Evolutionary conservation across 2,888 invertebrate genomes (phyloP), one percentile per base, ranked within the genome.

Genomic region (Clivina fossor): DNA sequence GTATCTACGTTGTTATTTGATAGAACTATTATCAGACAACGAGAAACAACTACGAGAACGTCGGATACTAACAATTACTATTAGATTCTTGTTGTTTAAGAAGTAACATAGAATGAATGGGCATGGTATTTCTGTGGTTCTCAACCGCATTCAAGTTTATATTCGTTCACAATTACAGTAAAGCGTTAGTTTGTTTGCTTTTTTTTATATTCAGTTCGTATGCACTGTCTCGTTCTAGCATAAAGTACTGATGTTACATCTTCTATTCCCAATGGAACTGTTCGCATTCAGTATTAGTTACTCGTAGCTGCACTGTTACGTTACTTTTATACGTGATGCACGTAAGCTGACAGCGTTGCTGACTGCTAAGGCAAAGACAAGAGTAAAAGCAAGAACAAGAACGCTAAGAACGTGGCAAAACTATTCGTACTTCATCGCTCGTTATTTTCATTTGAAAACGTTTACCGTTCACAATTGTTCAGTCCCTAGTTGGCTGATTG

Each of bases 231-330:
- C 33, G 47, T 24, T 47, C 35, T 35, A 47, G 20, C 47, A 47
- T 47, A 47, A 47, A 47, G 35, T 47, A 35, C 35, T 22, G 11
- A 30, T 18, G 24, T 4, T 7, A 9, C 26, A 9, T 7, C 26
- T 24, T 9, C 5, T 24, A 9, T 41, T 47, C 47, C 20, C 47
- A 15, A 15, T 47, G 47, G 47, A 47, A 47, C 47, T 20, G 35
- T 47, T 33, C 47, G 47, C 47, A 47, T 47, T 47, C n/a, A 41
- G 41, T 41, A 41, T 41, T 41, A 47, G 47, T 22, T 35, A 35
- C 26, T 47, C 35, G 47, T 24, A 19, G 35, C 35, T 11, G 47
- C 28, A 15, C 9, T 33, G 47, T 35, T 47, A 47, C 47, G 15
- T 18, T 46, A 40, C 40, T 46, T 46, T 46, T 46, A 46, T 46